phyloP scores from a whole-genome alignment of 2,888 invertebrate species.

The Lochmaea crataegi region DNA sequence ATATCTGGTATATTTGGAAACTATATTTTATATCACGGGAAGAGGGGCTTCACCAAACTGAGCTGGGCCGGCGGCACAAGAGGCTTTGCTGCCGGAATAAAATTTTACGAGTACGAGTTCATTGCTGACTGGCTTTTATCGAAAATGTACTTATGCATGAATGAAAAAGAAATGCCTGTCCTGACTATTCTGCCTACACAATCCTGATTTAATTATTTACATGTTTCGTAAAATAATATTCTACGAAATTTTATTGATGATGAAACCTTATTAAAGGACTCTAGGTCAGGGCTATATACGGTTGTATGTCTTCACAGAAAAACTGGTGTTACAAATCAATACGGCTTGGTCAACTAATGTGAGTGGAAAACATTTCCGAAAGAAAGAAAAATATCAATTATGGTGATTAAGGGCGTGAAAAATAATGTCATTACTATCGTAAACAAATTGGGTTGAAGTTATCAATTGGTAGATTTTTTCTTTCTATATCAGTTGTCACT shows the following conservation, averaged over 20 bases:
- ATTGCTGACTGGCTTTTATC: too few species aligned
- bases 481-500: too few species aligned
- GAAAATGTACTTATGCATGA: too few species aligned
- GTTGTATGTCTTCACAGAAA: conserved; percentile 18
- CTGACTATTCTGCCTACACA: background rate
- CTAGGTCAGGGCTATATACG: conserved; percentile 21
- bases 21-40: too few species aligned
- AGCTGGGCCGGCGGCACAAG: too few species aligned
- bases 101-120: too few species aligned
- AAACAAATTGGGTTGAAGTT: too few species aligned
- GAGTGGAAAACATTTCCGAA: background rate
- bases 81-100: too few species aligned
- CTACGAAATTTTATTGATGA: conserved; percentile 3
- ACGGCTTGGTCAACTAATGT: conserved; percentile 6
- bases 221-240: background rate
- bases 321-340: conserved; percentile 20
- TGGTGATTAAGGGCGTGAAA: conserved; percentile 1
- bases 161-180: background rate
- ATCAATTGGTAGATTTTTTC: too few species aligned
- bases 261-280: conserved; percentile 10
- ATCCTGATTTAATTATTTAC: background rate
- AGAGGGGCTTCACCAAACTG: too few species aligned
- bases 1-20: too few species aligned
- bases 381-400: background rate
- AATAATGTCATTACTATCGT: too few species aligned